phyloP scores from a whole-genome alignment of 2,888 invertebrate genomes.

The Seira sanloemensis region DNA sequence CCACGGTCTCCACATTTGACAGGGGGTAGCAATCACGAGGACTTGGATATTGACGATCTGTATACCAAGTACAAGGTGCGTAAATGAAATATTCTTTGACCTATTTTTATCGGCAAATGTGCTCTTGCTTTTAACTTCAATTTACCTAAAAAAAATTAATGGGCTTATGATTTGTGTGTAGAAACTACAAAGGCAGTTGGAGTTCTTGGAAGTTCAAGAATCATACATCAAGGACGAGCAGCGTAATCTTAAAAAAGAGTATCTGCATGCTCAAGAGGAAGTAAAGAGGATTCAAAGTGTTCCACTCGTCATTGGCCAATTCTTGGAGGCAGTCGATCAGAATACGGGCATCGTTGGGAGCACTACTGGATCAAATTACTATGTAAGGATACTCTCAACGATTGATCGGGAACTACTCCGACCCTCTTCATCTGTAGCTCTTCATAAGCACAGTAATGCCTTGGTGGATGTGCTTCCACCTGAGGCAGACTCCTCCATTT shows the following conservation, averaged over 20 bases:
- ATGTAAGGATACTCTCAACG: slow-evolving; percentile 97
- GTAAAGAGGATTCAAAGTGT: slow-evolving; percentile 99
- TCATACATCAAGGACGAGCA: slow-evolving; percentile 99
- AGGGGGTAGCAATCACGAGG: slow-evolving; percentile 79
- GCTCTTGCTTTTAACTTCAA: too few species aligned
- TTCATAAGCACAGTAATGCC: slow-evolving; percentile 99
- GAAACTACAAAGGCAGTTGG: slow-evolving; percentile 96
- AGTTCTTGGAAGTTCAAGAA: slow-evolving; percentile 98
- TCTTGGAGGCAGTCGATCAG: slow-evolving; percentile 99
- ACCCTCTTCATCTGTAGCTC: slow-evolving; percentile 97
- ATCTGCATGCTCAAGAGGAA: slow-evolving; percentile 97
- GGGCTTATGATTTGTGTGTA: slow-evolving; percentile 75
- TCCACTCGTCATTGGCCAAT: slow-evolving; percentile 98
- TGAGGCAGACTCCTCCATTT: slow-evolving; percentile 98
- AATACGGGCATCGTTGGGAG: slow-evolving; percentile 99
- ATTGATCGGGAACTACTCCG: slow-evolving; percentile 98
- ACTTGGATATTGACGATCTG: slow-evolving; percentile 92
- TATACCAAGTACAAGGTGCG: slow-evolving; percentile 95
- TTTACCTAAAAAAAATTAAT: too few species aligned
- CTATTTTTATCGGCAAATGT: too few species aligned
- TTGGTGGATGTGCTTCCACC: slow-evolving; percentile 98
- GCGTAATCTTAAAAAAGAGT: slow-evolving; percentile 98
- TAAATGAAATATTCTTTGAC: too few species aligned
- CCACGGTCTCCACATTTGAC: slow-evolving; percentile 38
- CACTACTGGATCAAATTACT: slow-evolving; percentile 99